These are phyloP conservation scores for Lucilia sericata DNA, from an alignment of 1,140 invertebrate genomes.

Conservation along the genomic window DNA sequence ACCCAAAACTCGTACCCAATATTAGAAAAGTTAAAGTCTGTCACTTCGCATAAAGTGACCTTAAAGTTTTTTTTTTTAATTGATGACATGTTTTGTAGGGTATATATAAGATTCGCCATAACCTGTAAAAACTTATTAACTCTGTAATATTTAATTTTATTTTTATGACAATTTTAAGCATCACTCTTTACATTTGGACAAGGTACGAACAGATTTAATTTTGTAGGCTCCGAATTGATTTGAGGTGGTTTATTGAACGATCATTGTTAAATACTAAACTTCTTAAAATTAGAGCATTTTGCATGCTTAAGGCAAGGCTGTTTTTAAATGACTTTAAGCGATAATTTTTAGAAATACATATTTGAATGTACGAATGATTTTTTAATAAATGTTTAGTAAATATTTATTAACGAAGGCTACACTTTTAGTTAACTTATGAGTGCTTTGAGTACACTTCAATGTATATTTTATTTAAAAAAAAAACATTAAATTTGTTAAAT, in stretches of 20 bases:
- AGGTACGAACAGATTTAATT: background rate
- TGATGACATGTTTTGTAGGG: too few species aligned
- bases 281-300: conserved; percentile 10
- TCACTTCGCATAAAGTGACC: too few species aligned
- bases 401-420: conserved; percentile 25
- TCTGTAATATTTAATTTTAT: background rate
- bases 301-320: conserved; percentile 33
- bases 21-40: too few species aligned
- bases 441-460: conserved; percentile 27
- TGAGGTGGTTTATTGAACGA: background rate
- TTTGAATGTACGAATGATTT: background rate
- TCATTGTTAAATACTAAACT: background rate
- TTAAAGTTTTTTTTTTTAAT: too few species aligned
- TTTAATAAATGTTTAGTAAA: conserved; percentile 13
- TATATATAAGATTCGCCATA: too few species aligned
- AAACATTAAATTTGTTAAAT: background rate
- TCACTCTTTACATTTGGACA: background rate
- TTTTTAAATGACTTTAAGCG: background rate
- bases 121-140: background rate
- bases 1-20: too few species aligned
- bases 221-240: background rate
- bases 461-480: background rate
- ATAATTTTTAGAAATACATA: too few species aligned
- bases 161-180: background rate
- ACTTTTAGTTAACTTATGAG: background rate